A percentile compares a stretch with the other conserved stretches of the same genome.
phyloP scores from a whole-genome alignment of 2,888 invertebrate genomes.

The Plebejus anna region DNA sequence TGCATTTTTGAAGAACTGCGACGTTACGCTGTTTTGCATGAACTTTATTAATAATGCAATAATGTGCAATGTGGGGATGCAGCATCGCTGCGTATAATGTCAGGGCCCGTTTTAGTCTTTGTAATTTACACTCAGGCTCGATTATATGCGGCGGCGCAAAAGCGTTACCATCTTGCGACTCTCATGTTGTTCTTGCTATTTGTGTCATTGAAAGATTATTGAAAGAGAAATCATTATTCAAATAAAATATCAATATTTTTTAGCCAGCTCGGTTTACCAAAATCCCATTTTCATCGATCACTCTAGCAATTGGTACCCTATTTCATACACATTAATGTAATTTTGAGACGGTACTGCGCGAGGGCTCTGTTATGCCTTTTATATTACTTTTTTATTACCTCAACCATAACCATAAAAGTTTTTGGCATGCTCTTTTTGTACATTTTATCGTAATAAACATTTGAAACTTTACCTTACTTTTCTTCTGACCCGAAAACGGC shows the following conservation, averaged over 20 bases:
- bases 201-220: too few species aligned
- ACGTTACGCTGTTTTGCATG: slow-evolving; percentile 25
- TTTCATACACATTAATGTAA: slow-evolving; percentile 8
- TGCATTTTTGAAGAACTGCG: slow-evolving; percentile 30
- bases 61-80: slow-evolving; percentile 14
- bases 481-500: too few species aligned
- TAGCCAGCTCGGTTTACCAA: neutral
- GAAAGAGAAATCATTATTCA: too few species aligned
- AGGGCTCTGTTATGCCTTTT: neutral
- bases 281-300: slow-evolving; percentile 7
- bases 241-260: neutral
- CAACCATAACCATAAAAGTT: slow-evolving; percentile 14
- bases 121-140: neutral
- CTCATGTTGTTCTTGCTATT: too few species aligned
- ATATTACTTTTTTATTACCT: slow-evolving; percentile 24
- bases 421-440: neutral
- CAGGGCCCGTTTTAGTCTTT: neutral
- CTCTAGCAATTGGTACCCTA: neutral
- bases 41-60: slow-evolving; percentile 26
- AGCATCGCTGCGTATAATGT: neutral
- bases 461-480: neutral
- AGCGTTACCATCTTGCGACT: too few species aligned
- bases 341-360: neutral
- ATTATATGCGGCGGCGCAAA: too few species aligned
- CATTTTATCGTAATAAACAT: neutral